These are phyloP conservation scores for Aethes cnicana DNA, from an alignment of 2,888 invertebrate genomes.

Conservation along the genomic window DNA sequence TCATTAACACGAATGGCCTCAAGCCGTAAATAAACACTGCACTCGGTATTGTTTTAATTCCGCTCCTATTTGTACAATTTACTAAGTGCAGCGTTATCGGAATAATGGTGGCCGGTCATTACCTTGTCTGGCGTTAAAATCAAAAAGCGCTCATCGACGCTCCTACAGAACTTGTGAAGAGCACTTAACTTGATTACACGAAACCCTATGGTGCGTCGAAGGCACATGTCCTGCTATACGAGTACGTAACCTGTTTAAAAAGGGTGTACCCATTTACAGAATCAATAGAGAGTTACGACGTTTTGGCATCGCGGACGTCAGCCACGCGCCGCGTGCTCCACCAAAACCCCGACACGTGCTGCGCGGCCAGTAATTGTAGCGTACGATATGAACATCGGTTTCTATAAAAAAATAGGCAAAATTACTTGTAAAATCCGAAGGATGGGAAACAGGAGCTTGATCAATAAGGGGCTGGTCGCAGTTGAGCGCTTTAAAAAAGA, in stretches of 20 bases:
- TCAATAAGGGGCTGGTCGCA: too few relatives aligned
- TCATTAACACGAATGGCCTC: too few relatives aligned
- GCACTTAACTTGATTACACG: conserved; percentile 83
- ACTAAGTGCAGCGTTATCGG: conserved; percentile 65
- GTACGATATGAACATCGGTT: conserved; percentile 45
- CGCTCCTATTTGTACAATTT: conserved; percentile 44
- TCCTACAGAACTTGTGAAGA: conserved; percentile 60
- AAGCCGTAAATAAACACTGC: background rate
- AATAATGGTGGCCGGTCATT: conserved; percentile 50
- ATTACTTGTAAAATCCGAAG: too few relatives aligned
- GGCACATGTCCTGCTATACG: too few relatives aligned
- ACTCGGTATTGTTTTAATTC: conserved; percentile 21
- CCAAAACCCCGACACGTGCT: conserved; percentile 58
- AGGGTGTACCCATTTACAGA: too few relatives aligned
- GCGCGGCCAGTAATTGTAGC: conserved; percentile 56
- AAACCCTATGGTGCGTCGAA: conserved; percentile 53
- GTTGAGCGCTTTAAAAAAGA: too few relatives aligned
- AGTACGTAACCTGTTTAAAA: too few relatives aligned
- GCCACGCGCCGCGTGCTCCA: conserved; percentile 46
- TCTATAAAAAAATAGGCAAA: conserved; percentile 6
- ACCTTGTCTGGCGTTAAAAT: conserved; percentile 63
- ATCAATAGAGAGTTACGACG: conserved; percentile 38
- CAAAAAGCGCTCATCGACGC: conserved; percentile 69
- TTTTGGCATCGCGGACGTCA: conserved; percentile 44
- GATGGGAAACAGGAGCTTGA: too few relatives aligned